phyloP scores from a whole-genome alignment of 2,797 vertebrate species.

The Sarcophilus harrisii region DNA sequence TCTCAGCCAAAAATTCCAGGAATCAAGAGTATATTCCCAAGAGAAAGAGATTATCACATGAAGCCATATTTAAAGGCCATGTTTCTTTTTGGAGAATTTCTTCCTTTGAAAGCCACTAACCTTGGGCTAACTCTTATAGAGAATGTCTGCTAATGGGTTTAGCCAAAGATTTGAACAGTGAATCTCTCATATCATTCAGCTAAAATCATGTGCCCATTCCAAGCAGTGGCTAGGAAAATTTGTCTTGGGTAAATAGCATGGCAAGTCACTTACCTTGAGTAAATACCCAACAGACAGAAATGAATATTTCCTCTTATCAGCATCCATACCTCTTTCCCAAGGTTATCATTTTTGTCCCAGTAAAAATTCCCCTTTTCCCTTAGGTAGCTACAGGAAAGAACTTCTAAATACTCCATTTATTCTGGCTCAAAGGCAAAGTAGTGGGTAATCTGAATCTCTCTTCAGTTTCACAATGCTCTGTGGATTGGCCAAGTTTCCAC shows the following conservation, averaged over 20 bases:
- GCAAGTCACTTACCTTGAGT: background rate
- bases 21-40: background rate
- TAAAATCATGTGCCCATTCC: background rate
- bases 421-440: constrained; percentile 78
- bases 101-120: background rate
- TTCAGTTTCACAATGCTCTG: constrained; percentile 84
- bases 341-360: constrained; percentile 72
- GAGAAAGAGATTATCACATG: background rate
- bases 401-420: constrained; percentile 79
- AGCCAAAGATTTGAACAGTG: constrained; percentile 5
- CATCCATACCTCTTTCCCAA: constrained; percentile 49
- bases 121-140: constrained; percentile 24
- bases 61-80: background rate
- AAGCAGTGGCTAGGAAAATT: background rate
- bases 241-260: constrained; percentile 34
- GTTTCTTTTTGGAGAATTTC: background rate
- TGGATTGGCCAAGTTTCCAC: constrained; percentile 75
- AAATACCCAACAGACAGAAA: constrained; percentile 28
- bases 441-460: constrained; percentile 77
- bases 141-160: constrained; percentile 9
- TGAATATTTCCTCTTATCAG: constrained; percentile 29
- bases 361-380: constrained; percentile 79
- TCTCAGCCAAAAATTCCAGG: background rate
- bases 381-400: constrained; percentile 79
- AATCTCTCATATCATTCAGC: background rate